phyloP scores from a whole-genome alignment of 1,140 invertebrate genomes.

The Drosophila seguyi region DNA sequence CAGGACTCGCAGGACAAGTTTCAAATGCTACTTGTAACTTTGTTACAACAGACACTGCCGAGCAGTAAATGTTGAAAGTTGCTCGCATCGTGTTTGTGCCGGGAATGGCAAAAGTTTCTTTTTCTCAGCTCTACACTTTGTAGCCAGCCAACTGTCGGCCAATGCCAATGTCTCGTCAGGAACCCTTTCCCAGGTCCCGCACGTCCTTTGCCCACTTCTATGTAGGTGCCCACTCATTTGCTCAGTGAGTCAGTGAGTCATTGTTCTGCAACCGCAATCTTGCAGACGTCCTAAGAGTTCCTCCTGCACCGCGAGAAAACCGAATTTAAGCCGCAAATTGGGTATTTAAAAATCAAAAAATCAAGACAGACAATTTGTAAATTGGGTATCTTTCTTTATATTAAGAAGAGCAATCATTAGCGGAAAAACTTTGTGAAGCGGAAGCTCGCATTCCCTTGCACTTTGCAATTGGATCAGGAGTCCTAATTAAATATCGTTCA shows the following conservation, averaged over 20 bases:
- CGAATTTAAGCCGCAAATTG: too few relatives aligned
- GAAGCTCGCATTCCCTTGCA: too few relatives aligned
- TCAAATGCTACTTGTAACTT: conserved; percentile 83
- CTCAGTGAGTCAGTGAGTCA: conserved; percentile 39
- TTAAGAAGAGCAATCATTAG: too few relatives aligned
- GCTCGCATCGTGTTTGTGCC: conserved; percentile 42
- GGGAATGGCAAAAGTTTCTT: conserved; percentile 58
- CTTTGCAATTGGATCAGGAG: too few relatives aligned
- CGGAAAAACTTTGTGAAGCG: too few relatives aligned
- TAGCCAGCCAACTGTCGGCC: conserved; percentile 47
- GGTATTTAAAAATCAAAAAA: not conserved
- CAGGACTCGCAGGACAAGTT: conserved; percentile 63
- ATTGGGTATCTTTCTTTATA: too few relatives aligned
- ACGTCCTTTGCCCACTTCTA: not conserved
- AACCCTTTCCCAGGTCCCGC: conserved; percentile 7
- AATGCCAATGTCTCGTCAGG: conserved; percentile 51
- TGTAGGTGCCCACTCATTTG: conserved; percentile 41
- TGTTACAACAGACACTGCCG: conserved; percentile 51
- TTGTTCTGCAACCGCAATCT: conserved; percentile 33
- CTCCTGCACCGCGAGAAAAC: conserved; percentile 9
- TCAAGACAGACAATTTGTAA: too few relatives aligned
- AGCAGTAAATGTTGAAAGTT: conserved; percentile 67
- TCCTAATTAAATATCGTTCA: too few relatives aligned
- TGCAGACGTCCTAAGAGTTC: conserved; percentile 40
- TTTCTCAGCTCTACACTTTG: conserved; percentile 46